Evolutionary conservation across 2,113 vertebrate genomes (phyloP), one percentile per base, ranked within the genome.

Genomic region (Sprattus sprattus): DNA sequence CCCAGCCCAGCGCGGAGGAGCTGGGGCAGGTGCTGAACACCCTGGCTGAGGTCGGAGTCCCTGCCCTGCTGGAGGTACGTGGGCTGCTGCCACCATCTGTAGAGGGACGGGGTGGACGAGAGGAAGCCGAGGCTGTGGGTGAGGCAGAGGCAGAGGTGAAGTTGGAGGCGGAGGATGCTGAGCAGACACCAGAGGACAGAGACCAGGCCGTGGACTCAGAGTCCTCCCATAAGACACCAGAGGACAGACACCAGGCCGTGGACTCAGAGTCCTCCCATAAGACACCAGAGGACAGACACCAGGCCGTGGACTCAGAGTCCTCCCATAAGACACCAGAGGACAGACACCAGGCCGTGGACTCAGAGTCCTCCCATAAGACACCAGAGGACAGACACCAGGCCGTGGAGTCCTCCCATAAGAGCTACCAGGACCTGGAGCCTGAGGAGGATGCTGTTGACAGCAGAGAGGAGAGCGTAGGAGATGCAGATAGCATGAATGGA

Each of bases 21-120:
- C 92, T 95, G 0, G 88, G 90, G 0, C 93, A 93, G 91, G 91
- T 94, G 81, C 84, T 94, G 64, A 92, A 84, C 1, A 85, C 64
- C 10, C 86, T 93, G 0, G 90, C 90, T 10, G 92, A 88, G 0
- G 91, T 92, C 0, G 93, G 91, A 15, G 90, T 93, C 90, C 90
- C 78, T 18, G 89, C 85, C 7, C 78, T 93, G 81, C 86, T 94
- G 64, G 91, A 92, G 67, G 67, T 32, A 28, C 67, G 32, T 4
- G 67, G 67, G 39, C 28, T 52, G 89, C 93, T 4, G 86, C 90
- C 32, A 25, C 86, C 0, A 84, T 91, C 67, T 67, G 75, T 0
- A 84, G 86, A 89, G 39, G 46, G 22, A 2, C 32, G 75, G 54
- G 50, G 4, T 44, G 80, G 71, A 4, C 20, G 6, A 13, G 47